phyloP scores from a whole-genome alignment of 2,797 vertebrate genomes.

The Hemibagrus guttatus region DNA sequence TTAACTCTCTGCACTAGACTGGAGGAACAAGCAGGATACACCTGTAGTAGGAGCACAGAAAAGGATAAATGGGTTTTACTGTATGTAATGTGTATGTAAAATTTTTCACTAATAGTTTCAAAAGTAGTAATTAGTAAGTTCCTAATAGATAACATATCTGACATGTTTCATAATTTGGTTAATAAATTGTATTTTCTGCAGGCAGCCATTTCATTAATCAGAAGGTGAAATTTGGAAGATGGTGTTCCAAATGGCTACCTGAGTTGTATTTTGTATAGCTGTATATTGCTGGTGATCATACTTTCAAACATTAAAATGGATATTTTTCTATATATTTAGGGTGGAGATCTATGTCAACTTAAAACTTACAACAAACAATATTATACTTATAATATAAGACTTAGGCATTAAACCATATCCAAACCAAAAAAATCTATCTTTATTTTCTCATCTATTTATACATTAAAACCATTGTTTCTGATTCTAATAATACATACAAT shows the following conservation, averaged over 20 bases:
- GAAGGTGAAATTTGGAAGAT: neutral
- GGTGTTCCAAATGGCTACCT: neutral
- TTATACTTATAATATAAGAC: neutral
- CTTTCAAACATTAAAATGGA: neutral
- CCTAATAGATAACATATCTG: neutral
- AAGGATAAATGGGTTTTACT: neutral
- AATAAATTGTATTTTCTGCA: neutral
- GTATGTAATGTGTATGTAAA: neutral
- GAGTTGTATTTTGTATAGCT: neutral
- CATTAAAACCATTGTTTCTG: neutral
- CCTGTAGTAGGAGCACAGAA: neutral
- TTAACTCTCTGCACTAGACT: neutral
- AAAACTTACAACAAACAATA: neutral
- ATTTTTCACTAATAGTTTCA: neutral
- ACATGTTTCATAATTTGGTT: neutral
- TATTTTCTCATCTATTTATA: neutral
- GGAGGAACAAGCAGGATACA: constrained; percentile 8
- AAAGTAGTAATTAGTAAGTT: neutral
- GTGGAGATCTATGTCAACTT: neutral
- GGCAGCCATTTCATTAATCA: neutral
- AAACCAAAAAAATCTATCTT: neutral
- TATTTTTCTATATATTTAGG: neutral
- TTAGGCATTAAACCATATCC: neutral
- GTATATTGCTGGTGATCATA: neutral
- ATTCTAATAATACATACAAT: too few species aligned